A percentile compares a stretch with the other conserved stretches of the same genome.
phyloP scores from a whole-genome alignment of 2,888 invertebrate genomes.

The Caprella mutica region DNA sequence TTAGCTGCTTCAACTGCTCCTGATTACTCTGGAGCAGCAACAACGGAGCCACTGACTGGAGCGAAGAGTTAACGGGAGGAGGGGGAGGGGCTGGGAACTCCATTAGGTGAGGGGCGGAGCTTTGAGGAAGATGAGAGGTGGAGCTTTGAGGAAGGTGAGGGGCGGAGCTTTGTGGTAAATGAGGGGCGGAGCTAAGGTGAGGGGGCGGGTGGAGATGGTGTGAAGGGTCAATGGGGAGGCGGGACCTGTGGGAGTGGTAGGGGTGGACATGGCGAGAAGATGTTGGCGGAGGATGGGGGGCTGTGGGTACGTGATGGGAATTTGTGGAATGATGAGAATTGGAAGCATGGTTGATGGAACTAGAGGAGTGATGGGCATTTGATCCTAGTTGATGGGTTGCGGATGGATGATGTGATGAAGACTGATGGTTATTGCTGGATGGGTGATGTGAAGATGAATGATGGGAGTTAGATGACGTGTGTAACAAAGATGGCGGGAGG shows the following conservation, averaged over 20 bases:
- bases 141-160: conserved; percentile 20
- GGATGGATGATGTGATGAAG: not conserved
- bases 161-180: conserved; percentile 21
- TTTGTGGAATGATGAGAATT: not conserved
- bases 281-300: conserved; percentile 16
- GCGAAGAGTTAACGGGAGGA: conserved; percentile 1
- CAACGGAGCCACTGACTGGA: conserved; percentile 11
- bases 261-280: conserved; percentile 33
- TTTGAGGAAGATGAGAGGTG: conserved; percentile 1
- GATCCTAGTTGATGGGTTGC: too few relatives aligned
- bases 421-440: not conserved
- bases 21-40: conserved; percentile 10
- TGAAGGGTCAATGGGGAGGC: conserved; percentile 26
- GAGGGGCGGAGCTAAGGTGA: conserved; percentile 15
- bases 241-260: conserved; percentile 34
- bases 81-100: not conserved
- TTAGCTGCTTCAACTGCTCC: conserved; percentile 8
- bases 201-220: conserved; percentile 22
- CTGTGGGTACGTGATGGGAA: conserved; percentile 15
- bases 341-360: conserved; percentile 16
- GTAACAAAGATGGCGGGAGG: too few relatives aligned
- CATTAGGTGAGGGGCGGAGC: not conserved
- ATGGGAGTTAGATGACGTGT: not conserved
- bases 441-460: not conserved
- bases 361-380: conserved; percentile 20